Conservation (phyloP, 1,140 invertebrate species). For the Neodiprion pinetum region DNA sequence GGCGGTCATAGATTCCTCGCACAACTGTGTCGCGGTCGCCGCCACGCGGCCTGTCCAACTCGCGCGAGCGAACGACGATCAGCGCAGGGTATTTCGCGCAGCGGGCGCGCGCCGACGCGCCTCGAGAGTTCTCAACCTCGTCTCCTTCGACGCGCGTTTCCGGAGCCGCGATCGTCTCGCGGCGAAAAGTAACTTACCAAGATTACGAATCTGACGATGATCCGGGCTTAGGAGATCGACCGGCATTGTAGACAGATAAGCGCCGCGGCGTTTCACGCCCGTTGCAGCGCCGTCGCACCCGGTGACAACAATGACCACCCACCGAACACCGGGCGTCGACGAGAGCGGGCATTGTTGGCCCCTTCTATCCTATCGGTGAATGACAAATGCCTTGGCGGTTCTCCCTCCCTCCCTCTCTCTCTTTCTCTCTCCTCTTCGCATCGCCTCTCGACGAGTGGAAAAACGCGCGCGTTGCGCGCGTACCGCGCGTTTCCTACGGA, state of each 20-base stretch:
- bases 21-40: neutral
- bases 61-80: neutral
- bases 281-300: slow-evolving; percentile 30
- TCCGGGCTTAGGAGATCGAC: slow-evolving; percentile 6
- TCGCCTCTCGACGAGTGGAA: too few species aligned
- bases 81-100: too few species aligned
- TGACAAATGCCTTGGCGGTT: slow-evolving; percentile 42
- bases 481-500: slow-evolving; percentile 6
- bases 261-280: slow-evolving; percentile 7
- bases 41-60: slow-evolving; percentile 4
- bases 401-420: slow-evolving; percentile 23
- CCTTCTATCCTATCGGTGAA: slow-evolving; percentile 25
- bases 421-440: slow-evolving; percentile 18
- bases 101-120: too few species aligned
- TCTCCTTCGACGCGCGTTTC: neutral
- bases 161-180: neutral
- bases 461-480: neutral
- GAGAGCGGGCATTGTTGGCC: neutral
- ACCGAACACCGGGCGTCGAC: slow-evolving; percentile 30
- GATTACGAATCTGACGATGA: neutral
- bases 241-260: slow-evolving; percentile 45
- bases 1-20: slow-evolving; percentile 31
- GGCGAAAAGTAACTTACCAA: neutral
- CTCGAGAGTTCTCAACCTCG: too few species aligned
- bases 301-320: slow-evolving; percentile 40